phyloP scores from a whole-genome alignment of 2,113 vertebrate genomes.

The Mohoua ochrocephala region DNA sequence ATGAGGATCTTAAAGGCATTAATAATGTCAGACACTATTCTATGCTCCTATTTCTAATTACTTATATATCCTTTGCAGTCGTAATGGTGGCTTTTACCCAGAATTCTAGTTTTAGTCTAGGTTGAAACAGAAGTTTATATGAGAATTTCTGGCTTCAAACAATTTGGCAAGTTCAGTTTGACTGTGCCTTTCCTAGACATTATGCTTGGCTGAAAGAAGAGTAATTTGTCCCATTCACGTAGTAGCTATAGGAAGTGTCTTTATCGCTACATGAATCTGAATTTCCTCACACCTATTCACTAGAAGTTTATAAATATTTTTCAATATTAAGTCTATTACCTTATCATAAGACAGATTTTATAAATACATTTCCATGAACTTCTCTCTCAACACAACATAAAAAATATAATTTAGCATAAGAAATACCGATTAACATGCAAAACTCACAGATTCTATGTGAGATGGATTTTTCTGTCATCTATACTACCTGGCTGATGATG shows the following conservation, averaged over 20 bases:
- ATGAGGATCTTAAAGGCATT: background rate
- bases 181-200: background rate
- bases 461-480: background rate
- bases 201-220: background rate
- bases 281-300: background rate
- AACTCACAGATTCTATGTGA: background rate
- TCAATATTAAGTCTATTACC: background rate
- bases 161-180: background rate
- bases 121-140: background rate
- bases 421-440: background rate
- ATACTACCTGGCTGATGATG: background rate
- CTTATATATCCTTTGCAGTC: background rate
- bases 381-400: background rate
- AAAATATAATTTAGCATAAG: background rate
- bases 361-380: background rate
- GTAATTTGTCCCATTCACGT: background rate
- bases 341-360: background rate
- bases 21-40: background rate
- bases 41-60: background rate
- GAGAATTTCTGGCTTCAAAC: background rate
- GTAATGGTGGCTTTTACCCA: background rate
- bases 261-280: background rate
- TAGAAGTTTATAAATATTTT: background rate
- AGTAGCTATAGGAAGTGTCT: background rate
- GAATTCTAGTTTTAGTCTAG: background rate